These are phyloP conservation scores for Tor tambroides DNA, from an alignment of 2,113 vertebrate species.

Conservation along the genomic window DNA sequence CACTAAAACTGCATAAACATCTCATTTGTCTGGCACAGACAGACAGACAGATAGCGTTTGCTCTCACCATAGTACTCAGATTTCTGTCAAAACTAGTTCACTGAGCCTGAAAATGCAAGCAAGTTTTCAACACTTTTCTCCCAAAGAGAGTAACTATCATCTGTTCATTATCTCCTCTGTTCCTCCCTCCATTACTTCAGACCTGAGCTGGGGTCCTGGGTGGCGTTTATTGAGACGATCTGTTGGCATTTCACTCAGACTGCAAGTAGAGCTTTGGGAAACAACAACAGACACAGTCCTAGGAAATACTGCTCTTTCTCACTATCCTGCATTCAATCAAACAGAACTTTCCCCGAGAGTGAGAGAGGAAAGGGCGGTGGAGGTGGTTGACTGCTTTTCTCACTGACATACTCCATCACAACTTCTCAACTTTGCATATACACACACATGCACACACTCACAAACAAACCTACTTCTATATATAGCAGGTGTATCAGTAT, in stretches of 20 bases:
- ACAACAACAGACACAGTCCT: slow-evolving; percentile 15
- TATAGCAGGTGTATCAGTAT: background rate
- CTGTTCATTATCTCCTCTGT: background rate
- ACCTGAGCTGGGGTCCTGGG: background rate
- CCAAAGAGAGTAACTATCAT: background rate
- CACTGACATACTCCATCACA: slow-evolving; percentile 8
- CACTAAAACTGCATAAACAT: background rate
- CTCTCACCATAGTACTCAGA: background rate
- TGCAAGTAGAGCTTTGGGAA: slow-evolving; percentile 17
- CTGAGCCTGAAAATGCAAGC: background rate
- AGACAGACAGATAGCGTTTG: background rate
- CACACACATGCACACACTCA: background rate
- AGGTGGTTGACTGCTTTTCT: slow-evolving; percentile 3
- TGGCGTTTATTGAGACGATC: slow-evolving; percentile 6
- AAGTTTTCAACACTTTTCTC: background rate
- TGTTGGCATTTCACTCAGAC: slow-evolving; percentile 6
- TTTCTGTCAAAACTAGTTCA: background rate
- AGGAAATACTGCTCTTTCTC: background rate
- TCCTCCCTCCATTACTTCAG: background rate
- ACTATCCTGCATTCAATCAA: slow-evolving; percentile 9
- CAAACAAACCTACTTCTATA: background rate
- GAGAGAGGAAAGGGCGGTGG: background rate
- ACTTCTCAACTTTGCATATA: slow-evolving; percentile 3
- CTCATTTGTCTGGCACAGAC: background rate
- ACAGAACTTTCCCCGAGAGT: background rate